Evolutionary conservation across 1,140 invertebrate species (phyloP), one percentile per base, ranked within the genome.

Genomic region (Ceratina calcarata): DNA sequence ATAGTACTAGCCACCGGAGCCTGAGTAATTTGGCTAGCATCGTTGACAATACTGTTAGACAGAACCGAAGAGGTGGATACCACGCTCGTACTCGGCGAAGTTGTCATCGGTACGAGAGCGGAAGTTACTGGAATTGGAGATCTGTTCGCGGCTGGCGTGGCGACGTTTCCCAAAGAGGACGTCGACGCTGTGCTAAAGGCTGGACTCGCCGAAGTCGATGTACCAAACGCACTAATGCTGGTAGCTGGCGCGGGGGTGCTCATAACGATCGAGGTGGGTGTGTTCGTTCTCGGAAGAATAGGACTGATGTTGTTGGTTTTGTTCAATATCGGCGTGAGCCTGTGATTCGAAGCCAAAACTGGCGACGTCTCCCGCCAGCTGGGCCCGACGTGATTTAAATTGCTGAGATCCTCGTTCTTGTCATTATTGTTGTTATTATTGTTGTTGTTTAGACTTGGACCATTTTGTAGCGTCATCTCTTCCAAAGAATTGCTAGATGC

Each of bases 181-280:
- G 93, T 91, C 22, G 93, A 91, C 6, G 93, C 89, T 51, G 90
- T 91, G n/a, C 91, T 92, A n/a, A 93, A 92, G 22, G 89, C 91
- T 64, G 92, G 89, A 86, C 91, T 91, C 24, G 89, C 89, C 16
- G 89, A 89, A 4, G 93, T 88, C 32, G 92, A 90, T 4, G 93
- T 90, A n/a, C 88, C 89, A 69, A 90, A 91, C 4, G 89, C 83
- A 32, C 82, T 84, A 16, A 86, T 80, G 37, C 84, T 80, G 3
- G 86, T 85, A 16, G 85, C 84, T 6, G 89, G 74, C 57, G 88
- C 86, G 10, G 89, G 87, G 4, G 89, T 89, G 70, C 80, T 89
- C 80, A 88, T 90, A 12, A 85, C 70, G 12, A 87, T 71, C 0
- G 90, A 78, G 8, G 83, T 89, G 0, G 78, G 69, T 18, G 80